phyloP scores from a whole-genome alignment of 2,797 vertebrate genomes.

The Chromobotia macracanthus region DNA sequence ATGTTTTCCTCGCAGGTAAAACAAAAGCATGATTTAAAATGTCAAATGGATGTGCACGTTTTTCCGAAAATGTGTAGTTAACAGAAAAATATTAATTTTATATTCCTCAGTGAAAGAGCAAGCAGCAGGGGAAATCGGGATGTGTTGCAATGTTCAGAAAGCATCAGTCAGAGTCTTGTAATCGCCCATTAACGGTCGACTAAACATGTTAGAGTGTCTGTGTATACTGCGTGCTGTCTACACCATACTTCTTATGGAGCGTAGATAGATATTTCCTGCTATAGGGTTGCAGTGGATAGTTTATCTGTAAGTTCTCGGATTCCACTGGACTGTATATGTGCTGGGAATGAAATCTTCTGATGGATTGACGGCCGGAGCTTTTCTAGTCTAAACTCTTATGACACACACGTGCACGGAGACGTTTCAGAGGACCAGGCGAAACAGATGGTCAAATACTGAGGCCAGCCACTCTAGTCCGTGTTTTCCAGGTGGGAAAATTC shows the following conservation, averaged over 20 bases:
- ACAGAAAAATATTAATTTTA: not conserved
- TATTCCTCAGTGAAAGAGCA: not conserved
- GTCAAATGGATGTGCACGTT: too few species aligned
- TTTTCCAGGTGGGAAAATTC: slow-evolving; percentile 79
- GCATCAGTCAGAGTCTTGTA: slow-evolving; percentile 17
- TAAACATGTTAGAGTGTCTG: slow-evolving; percentile 26
- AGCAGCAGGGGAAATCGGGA: not conserved
- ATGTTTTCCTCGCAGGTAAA: not conserved
- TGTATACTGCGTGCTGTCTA: not conserved
- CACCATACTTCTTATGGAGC: not conserved
- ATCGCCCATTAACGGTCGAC: slow-evolving; percentile 16
- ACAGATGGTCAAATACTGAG: slow-evolving; percentile 73
- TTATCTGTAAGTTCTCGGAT: not conserved
- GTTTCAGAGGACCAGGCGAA: slow-evolving; percentile 65
- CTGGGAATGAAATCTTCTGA: slow-evolving; percentile 47
- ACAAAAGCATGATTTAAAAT: not conserved
- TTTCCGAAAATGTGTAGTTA: not conserved
- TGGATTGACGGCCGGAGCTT: slow-evolving; percentile 24
- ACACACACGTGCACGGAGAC: slow-evolving; percentile 34
- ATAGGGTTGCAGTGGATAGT: slow-evolving; percentile 12
- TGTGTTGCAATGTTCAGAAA: not conserved
- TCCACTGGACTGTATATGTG: slow-evolving; percentile 11
- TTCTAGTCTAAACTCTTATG: slow-evolving; percentile 55
- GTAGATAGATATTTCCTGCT: slow-evolving; percentile 30
- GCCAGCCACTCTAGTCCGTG: slow-evolving; percentile 76